Percentiles rank a stretch among this genome's conserved stretches.
phyloP scores from a whole-genome alignment of 2,113 vertebrate genomes.

The Struthio camelus region DNA sequence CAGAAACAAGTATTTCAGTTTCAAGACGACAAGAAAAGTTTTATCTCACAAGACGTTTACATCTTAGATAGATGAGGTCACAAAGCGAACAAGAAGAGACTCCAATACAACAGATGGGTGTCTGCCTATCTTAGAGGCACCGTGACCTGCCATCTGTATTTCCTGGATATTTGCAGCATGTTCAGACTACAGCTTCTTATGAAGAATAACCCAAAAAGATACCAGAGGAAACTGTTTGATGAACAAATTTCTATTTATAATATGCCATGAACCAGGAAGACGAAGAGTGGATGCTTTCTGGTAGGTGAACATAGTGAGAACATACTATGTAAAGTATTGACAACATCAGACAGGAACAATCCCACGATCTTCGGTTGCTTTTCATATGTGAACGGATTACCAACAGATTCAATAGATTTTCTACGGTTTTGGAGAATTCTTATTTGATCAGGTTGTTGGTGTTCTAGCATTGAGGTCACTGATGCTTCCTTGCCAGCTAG shows the following conservation, averaged over 20 bases:
- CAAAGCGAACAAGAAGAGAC: background rate
- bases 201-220: background rate
- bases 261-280: background rate
- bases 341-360: background rate
- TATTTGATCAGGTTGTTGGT: background rate
- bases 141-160: background rate
- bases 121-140: background rate
- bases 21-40: background rate
- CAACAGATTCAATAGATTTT: background rate
- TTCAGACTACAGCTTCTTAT: background rate
- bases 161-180: background rate
- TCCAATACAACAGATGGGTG: background rate
- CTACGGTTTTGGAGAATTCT: background rate
- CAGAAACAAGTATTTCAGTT: background rate
- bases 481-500: background rate
- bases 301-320: background rate
- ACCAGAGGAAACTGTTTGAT: background rate
- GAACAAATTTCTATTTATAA: background rate
- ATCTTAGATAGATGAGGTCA: background rate
- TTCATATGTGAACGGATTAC: background rate
- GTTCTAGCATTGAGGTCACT: background rate
- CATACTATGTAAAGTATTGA: background rate
- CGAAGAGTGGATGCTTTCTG: background rate
- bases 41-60: background rate
- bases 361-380: background rate